phyloP scores from a whole-genome alignment of 1,140 invertebrate genomes.

The Drosophila dunni region DNA sequence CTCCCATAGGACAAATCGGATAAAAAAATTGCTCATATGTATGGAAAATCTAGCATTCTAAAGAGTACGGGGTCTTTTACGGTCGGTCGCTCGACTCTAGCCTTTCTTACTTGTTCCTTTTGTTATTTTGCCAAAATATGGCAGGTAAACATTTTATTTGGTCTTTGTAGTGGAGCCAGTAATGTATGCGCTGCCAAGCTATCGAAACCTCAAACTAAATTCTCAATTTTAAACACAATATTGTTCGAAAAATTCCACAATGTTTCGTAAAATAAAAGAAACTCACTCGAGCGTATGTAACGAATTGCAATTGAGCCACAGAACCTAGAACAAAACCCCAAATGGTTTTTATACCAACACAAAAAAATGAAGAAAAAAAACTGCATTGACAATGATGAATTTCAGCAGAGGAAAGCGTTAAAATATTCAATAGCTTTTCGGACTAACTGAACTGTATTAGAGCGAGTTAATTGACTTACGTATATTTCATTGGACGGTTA shows the following conservation, averaged over 20 bases:
- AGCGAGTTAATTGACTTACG: not conserved
- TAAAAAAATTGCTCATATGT: too few relatives aligned
- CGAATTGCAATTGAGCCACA: not conserved
- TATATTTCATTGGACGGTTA: not conserved
- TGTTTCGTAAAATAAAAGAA: not conserved
- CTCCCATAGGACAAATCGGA: too few relatives aligned
- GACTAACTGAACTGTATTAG: not conserved
- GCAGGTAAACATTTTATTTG: conserved; percentile 6
- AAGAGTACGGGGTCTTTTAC: too few relatives aligned
- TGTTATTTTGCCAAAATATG: not conserved
- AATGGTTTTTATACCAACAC: not conserved
- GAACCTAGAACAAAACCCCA: not conserved
- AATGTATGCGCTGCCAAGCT: not conserved
- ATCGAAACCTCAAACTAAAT: not conserved
- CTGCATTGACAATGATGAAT: not conserved
- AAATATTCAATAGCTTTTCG: not conserved
- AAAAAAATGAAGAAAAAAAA: not conserved
- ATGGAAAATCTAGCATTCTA: too few relatives aligned
- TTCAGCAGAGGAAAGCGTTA: not conserved
- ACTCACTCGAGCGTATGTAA: not conserved
- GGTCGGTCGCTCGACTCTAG: too few relatives aligned
- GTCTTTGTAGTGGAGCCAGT: not conserved
- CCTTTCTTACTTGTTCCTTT: too few relatives aligned
- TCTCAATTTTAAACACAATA: not conserved
- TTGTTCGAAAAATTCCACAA: not conserved